Base-by-base conservation (phyloP, 2,888 invertebrate species). In the Scaptomyza flava region DNA sequence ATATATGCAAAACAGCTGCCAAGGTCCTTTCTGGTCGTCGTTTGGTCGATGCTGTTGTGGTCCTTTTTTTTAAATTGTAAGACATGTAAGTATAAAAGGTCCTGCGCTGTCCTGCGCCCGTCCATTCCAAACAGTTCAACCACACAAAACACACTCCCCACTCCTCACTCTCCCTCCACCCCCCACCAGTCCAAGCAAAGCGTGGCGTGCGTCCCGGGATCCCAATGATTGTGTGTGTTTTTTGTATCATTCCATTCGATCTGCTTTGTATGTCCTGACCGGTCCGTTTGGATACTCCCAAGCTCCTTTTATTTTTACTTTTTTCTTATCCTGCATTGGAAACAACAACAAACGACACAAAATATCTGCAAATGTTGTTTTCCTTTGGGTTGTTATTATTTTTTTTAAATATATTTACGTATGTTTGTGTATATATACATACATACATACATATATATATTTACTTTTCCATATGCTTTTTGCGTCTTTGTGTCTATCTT, bases 351-450 rank as follows among this genome's bases (percentile, higher is more conserved):
- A 62, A 68, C 54, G 59, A 61, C 66, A 9, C 41, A 65, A 61
- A 82, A 80, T 86, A 71, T 88, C 87, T 87, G 89, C 88, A 87
- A 88, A 85, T 81, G 84, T 85, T 84, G 85, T 85, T 89, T 89
- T 87, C 87, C 85, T 84, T 86, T 84, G 87, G 87, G 87, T 87
- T 87, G 86, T 84, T 85, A 88, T 87, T 88, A 86, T 87, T 84
- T 81, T 77, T 23, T 23, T 23, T 4, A 23, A 23, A 23, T 23
- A 23, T 72, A 74, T 23, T 6, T 30, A 27, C 17, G 54, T 84
- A 77, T 9, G 3, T 9, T 14, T 6, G 6, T 5, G 83, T 86
- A 79, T 46, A 23, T n/a, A 50, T 81, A 74, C n/a, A 2, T 7
- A n/a, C n/a, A n/a, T n/a, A n/a, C n/a, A n/a, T n/a, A n/a, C n/a